Evolutionary conservation across 2,797 vertebrate genomes (phyloP).

Genomic region (Uromys caudimaculatus): DNA sequence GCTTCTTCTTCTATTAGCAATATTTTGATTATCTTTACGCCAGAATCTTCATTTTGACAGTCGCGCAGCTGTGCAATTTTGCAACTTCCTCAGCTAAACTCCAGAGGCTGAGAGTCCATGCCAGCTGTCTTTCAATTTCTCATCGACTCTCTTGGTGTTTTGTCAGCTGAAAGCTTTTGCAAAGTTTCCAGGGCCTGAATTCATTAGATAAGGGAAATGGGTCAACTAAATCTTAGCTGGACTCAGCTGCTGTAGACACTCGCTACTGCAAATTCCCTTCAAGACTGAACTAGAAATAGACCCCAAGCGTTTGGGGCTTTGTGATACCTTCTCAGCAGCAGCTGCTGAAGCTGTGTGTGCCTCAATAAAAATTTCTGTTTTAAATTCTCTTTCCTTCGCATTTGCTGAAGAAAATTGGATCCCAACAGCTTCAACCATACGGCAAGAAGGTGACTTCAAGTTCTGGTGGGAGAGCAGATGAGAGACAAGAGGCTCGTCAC

Average conservation of each 20-base stretch:
- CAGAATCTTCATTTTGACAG: constrained; percentile 64
- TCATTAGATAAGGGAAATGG: constrained; percentile 82
- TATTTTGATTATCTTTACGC: constrained; percentile 72
- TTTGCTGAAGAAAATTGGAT: constrained; percentile 66
- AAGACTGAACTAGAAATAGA: constrained; percentile 72
- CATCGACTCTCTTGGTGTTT: constrained; percentile 73
- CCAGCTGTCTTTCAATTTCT: constrained; percentile 78
- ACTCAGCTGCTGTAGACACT: constrained; percentile 64
- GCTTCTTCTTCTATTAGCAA: constrained; percentile 65
- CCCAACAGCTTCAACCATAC: constrained; percentile 59
- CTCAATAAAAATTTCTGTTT: constrained; percentile 67
- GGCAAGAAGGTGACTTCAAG: constrained; percentile 50
- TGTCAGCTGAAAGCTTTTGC: constrained; percentile 80
- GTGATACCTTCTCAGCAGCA: constrained; percentile 71
- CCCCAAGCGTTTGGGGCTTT: constrained; percentile 70
- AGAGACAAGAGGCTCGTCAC: constrained; percentile 30
- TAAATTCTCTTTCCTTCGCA: constrained; percentile 71
- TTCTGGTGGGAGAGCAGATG: constrained; percentile 45
- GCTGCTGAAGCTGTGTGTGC: constrained; percentile 62
- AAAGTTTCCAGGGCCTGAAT: constrained; percentile 79
- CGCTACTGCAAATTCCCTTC: constrained; percentile 67
- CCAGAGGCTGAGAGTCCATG: constrained; percentile 39
- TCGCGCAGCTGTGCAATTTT: constrained; percentile 61
- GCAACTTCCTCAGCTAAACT: constrained; percentile 71
- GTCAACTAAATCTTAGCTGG: constrained; percentile 73